Conservation (phyloP, 2,797 vertebrate genomes). For the Psittacula derbiana region DNA sequence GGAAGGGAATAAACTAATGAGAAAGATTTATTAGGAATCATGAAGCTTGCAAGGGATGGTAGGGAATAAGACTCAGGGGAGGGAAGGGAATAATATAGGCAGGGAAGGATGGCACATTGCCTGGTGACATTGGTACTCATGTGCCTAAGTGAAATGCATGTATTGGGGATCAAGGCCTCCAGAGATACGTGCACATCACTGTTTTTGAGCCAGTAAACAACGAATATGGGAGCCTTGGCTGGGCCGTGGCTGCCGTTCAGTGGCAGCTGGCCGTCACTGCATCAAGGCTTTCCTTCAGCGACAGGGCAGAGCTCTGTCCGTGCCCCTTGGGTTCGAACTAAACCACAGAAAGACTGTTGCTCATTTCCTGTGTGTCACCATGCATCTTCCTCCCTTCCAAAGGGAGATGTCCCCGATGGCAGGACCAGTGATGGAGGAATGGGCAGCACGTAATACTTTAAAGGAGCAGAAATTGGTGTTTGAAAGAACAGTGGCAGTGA, state of each 20-base stretch:
- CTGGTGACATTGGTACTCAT: fast-evolving
- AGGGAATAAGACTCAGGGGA: not conserved
- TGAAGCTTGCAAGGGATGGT: fast-evolving
- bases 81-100: not conserved
- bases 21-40: not conserved
- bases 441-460: not conserved
- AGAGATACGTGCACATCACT: not conserved
- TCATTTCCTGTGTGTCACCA: not conserved
- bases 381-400: fast-evolving
- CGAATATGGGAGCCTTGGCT: not conserved
- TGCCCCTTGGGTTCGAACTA: not conserved
- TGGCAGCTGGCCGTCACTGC: not conserved
- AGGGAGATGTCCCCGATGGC: fast-evolving
- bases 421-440: not conserved
- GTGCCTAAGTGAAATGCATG: not conserved
- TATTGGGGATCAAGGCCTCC: not conserved
- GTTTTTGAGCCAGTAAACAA: fast-evolving
- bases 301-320: not conserved
- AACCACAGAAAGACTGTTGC: not conserved
- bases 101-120: fast-evolving
- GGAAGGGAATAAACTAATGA: not conserved
- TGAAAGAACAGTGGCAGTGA: not conserved
- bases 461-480: not conserved
- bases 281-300: fast-evolving
- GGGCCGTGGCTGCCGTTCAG: not conserved